Evolutionary conservation across 1,140 invertebrate species (phyloP), one percentile per base, ranked within the genome.

Genomic region (Ptiloglossa arizonensis): DNA sequence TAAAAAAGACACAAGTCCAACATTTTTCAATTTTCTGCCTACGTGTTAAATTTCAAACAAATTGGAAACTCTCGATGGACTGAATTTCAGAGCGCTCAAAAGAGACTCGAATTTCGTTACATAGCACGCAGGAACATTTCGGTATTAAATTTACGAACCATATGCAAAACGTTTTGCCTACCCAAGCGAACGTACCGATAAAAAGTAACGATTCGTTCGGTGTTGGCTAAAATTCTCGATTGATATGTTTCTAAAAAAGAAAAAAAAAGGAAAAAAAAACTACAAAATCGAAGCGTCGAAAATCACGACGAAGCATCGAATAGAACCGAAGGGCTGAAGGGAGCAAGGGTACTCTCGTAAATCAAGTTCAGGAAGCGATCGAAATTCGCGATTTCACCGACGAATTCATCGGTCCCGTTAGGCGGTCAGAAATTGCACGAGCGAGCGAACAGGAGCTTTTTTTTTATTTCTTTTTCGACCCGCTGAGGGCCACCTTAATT

Each of bases 361-460:
- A 69, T 76, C 64, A 69, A 48, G 73, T 54, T 3, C 54, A 59
- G 73, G 41, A 76, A 69, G 41, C 38, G 64, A 76, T 76, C 52
- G 73, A 76, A 76, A 66, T 76, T 69, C 54, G 50, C 66, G 64
- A 59, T 59, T 57, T 32, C 64, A 6, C n/a, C 29, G 64, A 68
- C 73, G 64, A 68, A 75, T 60, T 69, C 38, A 5, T n/a, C 8
- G 50, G 64, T 76, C 17, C 73, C 73, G 73, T 76, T 76, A 76
- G 22, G 15, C 5, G 32, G 71, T 24, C 71, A 54, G 62, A 74
- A 66, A 73, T 72, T 66, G 72, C 62, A 19, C 5, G 41, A 15
- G 27, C n/a, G 38, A 57, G 22, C 46, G 72, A 57, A 24, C 41
- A 15, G 32, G 50, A 41, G 38, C 32, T 35, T 63, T 29, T 50